Conservation (phyloP, 2,797 vertebrate genomes). For the Leptodactylus fallax region DNA sequence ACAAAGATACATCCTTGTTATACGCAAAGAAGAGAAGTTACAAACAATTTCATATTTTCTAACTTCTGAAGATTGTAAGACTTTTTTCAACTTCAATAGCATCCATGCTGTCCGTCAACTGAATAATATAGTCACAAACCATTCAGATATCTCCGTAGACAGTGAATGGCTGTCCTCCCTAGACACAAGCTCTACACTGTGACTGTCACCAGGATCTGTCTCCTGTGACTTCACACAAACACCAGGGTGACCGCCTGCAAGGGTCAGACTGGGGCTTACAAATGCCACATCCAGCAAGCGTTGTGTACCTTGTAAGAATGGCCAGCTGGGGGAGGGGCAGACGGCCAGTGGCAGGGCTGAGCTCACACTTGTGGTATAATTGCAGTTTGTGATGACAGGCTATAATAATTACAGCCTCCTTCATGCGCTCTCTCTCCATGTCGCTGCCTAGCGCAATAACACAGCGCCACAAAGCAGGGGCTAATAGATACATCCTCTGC, state of each 20-base stretch:
- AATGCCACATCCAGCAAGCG: conserved; percentile 20
- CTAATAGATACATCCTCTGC: conserved; percentile 1
- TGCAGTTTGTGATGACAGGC: conserved; percentile 42
- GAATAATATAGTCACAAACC: not conserved
- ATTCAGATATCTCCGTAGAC: not conserved
- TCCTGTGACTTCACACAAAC: conserved; percentile 25
- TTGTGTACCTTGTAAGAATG: conserved; percentile 20
- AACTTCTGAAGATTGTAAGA: not conserved
- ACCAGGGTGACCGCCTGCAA: conserved; percentile 24
- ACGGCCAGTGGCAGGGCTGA: not conserved
- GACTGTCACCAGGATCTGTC: conserved; percentile 12
- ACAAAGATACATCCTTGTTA: not conserved
- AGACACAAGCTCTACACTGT: not conserved
- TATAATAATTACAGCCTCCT: conserved; percentile 16
- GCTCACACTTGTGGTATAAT: conserved; percentile 42
- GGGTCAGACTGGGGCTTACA: conserved; percentile 20
- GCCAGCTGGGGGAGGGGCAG: conserved; percentile 17
- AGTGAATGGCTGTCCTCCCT: not conserved
- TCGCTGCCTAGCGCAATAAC: conserved; percentile 5
- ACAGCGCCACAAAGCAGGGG: not conserved
- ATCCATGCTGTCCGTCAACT: not conserved
- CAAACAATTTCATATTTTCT: not conserved
- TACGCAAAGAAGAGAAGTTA: not conserved
- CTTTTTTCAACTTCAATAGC: not conserved
- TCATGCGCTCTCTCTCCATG: not conserved